These are phyloP conservation scores for Bombus waltoni DNA, from an alignment of 1,140 invertebrate species.

Conservation along the genomic window DNA sequence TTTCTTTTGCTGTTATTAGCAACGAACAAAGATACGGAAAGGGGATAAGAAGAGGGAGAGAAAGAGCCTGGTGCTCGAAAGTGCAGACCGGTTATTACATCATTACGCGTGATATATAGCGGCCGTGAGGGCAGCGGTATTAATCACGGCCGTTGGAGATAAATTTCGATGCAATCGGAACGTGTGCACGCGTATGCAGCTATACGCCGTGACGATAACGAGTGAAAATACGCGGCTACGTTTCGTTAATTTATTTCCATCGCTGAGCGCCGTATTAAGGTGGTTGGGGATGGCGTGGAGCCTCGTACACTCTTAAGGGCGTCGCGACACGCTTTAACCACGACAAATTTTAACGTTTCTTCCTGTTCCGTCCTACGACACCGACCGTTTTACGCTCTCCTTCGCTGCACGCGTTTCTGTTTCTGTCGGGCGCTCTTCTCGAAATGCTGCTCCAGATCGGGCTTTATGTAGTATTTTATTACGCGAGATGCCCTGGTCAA, in stretches of 20 bases:
- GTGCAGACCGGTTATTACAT: slow-evolving; percentile 62
- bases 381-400: background rate
- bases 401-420: background rate
- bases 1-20: slow-evolving; percentile 57
- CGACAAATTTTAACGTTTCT: slow-evolving; percentile 12
- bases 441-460: background rate
- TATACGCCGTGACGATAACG: slow-evolving; percentile 47
- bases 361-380: background rate
- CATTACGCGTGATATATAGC: slow-evolving; percentile 63
- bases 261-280: slow-evolving; percentile 35
- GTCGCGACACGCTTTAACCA: slow-evolving; percentile 10
- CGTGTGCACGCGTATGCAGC: slow-evolving; percentile 37
- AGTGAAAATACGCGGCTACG: slow-evolving; percentile 55
- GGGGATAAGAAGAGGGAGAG: slow-evolving; percentile 33
- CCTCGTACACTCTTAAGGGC: background rate
- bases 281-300: background rate
- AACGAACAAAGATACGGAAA: slow-evolving; percentile 1
- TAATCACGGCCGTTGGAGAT: slow-evolving; percentile 57
- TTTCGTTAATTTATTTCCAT: slow-evolving; percentile 54
- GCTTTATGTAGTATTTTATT: background rate
- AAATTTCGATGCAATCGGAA: slow-evolving; percentile 63
- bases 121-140: slow-evolving; percentile 35
- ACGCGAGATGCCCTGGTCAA: background rate
- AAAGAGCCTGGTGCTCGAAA: slow-evolving; percentile 22
- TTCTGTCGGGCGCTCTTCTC: background rate